Evolutionary conservation across 2,888 invertebrate species (phyloP).

Genomic region (Conops quadrifasciatus): DNA sequence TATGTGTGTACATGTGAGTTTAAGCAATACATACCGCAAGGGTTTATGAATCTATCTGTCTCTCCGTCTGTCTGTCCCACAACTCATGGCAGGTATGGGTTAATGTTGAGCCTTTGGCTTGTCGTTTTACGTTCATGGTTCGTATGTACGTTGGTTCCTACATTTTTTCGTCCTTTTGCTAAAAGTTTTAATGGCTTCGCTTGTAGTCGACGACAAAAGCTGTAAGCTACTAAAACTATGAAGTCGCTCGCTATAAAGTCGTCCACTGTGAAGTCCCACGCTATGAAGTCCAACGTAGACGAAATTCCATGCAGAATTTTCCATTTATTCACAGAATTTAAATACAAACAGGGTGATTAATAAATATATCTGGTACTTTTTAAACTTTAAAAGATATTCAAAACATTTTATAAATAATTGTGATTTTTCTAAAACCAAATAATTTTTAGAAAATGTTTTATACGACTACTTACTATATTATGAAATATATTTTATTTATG

Average conservation of each 20-base stretch:
- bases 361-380: too few species aligned
- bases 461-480: too few species aligned
- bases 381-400: too few species aligned
- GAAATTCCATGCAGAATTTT: background rate
- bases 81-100: background rate
- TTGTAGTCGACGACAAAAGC: constrained; percentile 19
- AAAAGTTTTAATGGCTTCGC: constrained; percentile 23
- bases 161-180: constrained; percentile 5
- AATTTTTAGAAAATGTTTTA: too few species aligned
- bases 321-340: too few species aligned
- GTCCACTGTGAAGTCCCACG: constrained; percentile 9
- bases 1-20: constrained; percentile 11
- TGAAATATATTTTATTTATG: too few species aligned
- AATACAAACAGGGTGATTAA: too few species aligned
- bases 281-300: background rate
- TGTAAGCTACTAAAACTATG: constrained; percentile 15
- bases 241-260: constrained; percentile 3
- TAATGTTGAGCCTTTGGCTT: constrained; percentile 42
- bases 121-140: background rate
- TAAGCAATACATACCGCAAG: background rate
- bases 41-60: background rate
- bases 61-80: constrained; percentile 2
- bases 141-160: constrained; percentile 16
- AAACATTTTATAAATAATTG: too few species aligned
- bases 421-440: too few species aligned